Percentiles rank a stretch among this genome's conserved stretches.
phyloP scores from a whole-genome alignment of 2,113 vertebrate species.

The Hippotragus niger region DNA sequence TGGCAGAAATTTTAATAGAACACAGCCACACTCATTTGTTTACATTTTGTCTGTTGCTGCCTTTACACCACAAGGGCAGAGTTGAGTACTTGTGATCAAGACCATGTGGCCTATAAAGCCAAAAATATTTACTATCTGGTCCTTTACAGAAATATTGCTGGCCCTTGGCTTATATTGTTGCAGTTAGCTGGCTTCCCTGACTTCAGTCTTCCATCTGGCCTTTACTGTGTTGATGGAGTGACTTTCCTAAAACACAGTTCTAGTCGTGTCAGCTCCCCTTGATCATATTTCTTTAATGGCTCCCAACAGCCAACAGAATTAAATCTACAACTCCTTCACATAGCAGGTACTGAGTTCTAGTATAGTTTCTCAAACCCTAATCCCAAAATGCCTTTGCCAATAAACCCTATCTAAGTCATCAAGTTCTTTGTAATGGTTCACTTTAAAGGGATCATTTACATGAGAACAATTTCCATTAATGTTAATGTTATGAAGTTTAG shows the following conservation, averaged over 20 bases:
- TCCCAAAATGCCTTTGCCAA: neutral
- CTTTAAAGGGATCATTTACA: neutral
- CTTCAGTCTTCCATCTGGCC: neutral
- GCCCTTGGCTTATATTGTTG: neutral
- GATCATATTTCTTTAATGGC: neutral
- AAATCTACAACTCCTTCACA: neutral
- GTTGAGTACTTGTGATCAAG: neutral
- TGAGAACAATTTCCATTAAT: neutral
- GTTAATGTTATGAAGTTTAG: constrained; percentile 4
- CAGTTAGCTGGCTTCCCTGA: neutral
- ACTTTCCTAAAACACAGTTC: neutral
- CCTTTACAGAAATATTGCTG: neutral
- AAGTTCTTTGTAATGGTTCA: neutral
- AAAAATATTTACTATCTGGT: neutral
- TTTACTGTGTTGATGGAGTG: neutral
- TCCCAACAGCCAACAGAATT: neutral
- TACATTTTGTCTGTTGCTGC: constrained; percentile 6
- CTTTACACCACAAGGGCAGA: neutral
- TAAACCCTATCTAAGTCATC: neutral
- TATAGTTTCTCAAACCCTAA: constrained; percentile 3
- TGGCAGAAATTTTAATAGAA: neutral
- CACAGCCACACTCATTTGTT: neutral
- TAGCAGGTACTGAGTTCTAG: neutral
- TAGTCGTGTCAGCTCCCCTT: neutral
- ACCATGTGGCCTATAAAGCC: neutral